phyloP scores from a whole-genome alignment of 2,797 vertebrate species.

The Ptychadena robeensis region DNA sequence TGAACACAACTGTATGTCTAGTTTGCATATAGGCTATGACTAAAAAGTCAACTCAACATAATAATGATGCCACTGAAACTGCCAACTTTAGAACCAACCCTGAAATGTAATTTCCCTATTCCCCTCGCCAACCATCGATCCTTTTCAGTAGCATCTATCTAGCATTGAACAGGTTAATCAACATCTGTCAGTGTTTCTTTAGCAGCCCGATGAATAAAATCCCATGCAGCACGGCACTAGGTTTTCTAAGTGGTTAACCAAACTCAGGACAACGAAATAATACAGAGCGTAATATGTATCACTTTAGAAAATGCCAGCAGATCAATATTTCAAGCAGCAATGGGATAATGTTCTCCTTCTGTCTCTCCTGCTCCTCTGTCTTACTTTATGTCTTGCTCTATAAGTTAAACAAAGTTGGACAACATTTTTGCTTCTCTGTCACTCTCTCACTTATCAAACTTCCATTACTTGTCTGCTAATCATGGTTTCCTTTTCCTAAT shows the following conservation, averaged over 20 bases:
- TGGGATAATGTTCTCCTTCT: conserved; percentile 32
- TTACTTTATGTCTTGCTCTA: conserved; percentile 40
- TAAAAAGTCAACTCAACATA: too few relatives aligned
- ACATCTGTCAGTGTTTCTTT: not conserved
- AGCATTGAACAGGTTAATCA: conserved; percentile 29
- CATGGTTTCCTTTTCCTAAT: not conserved
- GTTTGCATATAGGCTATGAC: too few relatives aligned
- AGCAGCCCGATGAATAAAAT: conserved; percentile 19
- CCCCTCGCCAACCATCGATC: too few relatives aligned
- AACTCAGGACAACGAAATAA: conserved; percentile 51
- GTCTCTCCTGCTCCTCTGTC: conserved; percentile 10
- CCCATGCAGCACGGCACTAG: not conserved
- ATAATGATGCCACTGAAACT: too few relatives aligned
- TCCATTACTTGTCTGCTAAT: conserved; percentile 1
- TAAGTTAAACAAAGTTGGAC: conserved; percentile 34
- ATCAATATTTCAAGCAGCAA: conserved; percentile 54
- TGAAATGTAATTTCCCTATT: too few relatives aligned
- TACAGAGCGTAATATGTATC: conserved; percentile 60
- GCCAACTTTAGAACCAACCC: too few relatives aligned
- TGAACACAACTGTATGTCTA: too few relatives aligned
- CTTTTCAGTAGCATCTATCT: too few relatives aligned
- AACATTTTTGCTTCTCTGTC: conserved; percentile 7
- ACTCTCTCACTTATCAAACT: conserved; percentile 12
- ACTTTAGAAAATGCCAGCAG: conserved; percentile 59
- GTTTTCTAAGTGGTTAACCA: conserved; percentile 49